phyloP scores from a whole-genome alignment of 1,140 invertebrate species.

The Alviniconcha marisindica region DNA sequence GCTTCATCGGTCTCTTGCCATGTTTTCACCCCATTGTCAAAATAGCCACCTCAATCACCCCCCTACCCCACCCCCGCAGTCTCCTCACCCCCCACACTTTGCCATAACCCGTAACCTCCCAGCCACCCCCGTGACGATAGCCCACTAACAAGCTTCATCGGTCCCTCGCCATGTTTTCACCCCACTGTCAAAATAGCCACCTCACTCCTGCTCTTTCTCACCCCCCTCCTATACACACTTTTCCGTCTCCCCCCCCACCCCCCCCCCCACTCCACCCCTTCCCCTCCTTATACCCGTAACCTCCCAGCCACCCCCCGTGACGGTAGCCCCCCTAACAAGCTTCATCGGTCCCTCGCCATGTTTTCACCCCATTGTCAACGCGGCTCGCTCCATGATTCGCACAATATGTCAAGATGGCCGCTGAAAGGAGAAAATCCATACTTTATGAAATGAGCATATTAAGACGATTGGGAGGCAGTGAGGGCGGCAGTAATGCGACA shows the following conservation, averaged over 20 bases:
- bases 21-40: not conserved
- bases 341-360: not conserved
- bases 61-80: too few species aligned
- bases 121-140: too few species aligned
- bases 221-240: not conserved
- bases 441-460: conserved; percentile 46
- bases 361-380: not conserved
- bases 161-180: conserved; percentile 4
- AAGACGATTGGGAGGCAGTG: conserved; percentile 29
- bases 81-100: not conserved
- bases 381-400: conserved; percentile 10
- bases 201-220: not conserved
- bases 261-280: not conserved
- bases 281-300: too few species aligned
- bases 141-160: not conserved
- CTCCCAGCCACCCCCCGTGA: not conserved
- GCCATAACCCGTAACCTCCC: too few species aligned
- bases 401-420: conserved; percentile 39
- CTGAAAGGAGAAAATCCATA: conserved; percentile 41
- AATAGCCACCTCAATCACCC: too few species aligned
- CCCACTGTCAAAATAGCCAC: not conserved
- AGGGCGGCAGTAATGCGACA: conserved; percentile 12
- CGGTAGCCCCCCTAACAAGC: not conserved
- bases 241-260: not conserved
- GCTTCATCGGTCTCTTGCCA: conserved; percentile 7